phyloP scores from a whole-genome alignment of 1,140 invertebrate species.

The Drosophila hydei region DNA sequence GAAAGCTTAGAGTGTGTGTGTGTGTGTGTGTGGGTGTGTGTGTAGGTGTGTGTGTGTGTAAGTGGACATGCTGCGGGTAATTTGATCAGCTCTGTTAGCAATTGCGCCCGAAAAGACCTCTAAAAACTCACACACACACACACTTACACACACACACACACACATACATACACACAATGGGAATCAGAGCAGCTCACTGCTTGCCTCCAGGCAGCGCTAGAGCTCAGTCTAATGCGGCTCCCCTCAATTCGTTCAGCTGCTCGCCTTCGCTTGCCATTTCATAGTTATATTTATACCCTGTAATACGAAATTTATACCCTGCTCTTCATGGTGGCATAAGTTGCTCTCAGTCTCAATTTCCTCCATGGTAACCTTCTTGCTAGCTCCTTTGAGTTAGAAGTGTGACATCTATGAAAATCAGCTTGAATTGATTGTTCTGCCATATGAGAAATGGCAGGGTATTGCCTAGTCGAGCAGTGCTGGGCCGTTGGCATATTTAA shows the following conservation, averaged over 20 bases:
- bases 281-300: conserved; percentile 30
- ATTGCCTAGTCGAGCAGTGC: background rate
- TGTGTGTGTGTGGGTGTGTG: background rate
- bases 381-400: too few species aligned
- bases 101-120: conserved; percentile 30
- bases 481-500: background rate
- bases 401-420: too few species aligned
- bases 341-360: too few species aligned
- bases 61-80: conserved; percentile 27
- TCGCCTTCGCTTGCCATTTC: background rate
- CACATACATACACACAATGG: background rate
- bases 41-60: background rate
- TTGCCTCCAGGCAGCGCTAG: conserved; percentile 43
- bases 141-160: conserved; percentile 2
- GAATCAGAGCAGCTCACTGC: conserved; percentile 27
- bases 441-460: too few species aligned
- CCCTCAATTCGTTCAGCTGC: background rate
- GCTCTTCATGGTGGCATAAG: too few species aligned
- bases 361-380: too few species aligned
- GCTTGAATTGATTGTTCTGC: too few species aligned
- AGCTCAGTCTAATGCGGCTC: conserved; percentile 35
- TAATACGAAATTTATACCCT: too few species aligned
- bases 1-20: conserved; percentile 4
- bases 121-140: conserved; percentile 4
- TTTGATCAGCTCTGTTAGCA: conserved; percentile 45